Base-by-base conservation (phyloP, 2,797 vertebrate genomes). In the Peromyscus aztecus region DNA sequence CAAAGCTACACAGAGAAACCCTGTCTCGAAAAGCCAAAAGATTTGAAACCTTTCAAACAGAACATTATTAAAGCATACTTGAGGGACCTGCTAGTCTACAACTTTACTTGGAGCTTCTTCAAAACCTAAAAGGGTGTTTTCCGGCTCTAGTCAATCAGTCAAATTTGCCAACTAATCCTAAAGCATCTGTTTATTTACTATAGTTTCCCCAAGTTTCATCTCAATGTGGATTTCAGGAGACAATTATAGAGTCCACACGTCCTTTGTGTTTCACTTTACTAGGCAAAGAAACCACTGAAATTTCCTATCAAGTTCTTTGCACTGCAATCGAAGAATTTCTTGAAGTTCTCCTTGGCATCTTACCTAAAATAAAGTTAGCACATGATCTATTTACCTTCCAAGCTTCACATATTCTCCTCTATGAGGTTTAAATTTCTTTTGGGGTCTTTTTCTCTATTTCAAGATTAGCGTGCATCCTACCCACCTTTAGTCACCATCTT, bases 351-450 rank as follows among this genome's bases (percentile, higher is more conserved):
- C 90, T 86, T 89, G 59, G 73, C 5, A 16, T 37, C 19, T 34
- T 73, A 46, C 81, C 75, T 85, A 55, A 84, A 96, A 86, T 91
- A 88, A 46, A 87, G 89, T 93, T 93, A 67, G 23, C 13, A 95
- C n/a, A 77, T 34, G 37, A 81, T 73, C 57, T 81, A n/a, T 71
- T 96, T 87, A 80, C 34, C 63, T 82, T 84, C 52, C n/a, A 93
- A 88, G 16, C 43, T 81, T 94, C 10, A 3, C 21, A 2, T 67
- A 94, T 81, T 90, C 46, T 92, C 59, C 59, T 73, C 57, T 8
- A 81, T 40, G 90, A 52, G 37, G 24, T 29, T 61, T 87, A 77
- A 76, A 40, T 31, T 59, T 49, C 75, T 83, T 76, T 69, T 5
- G 14, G 65, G 65, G 40, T 87, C 37, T 90, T 75, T 96, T 52